Evolutionary conservation across 2,888 invertebrate species (phyloP).

Genomic region (Nomada flava): DNA sequence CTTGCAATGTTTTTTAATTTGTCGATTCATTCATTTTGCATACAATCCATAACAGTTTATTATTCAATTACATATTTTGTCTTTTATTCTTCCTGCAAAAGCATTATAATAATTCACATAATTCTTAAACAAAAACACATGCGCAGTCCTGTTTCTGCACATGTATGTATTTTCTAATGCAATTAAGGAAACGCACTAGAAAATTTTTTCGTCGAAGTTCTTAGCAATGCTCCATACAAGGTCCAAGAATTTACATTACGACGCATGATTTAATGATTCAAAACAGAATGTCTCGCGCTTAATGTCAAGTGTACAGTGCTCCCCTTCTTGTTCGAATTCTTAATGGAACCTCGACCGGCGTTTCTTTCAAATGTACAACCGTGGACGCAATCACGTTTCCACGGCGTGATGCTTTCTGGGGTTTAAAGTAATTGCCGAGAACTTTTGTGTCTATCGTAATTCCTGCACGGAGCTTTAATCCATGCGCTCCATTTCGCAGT

Average conservation of each 20-base stretch:
- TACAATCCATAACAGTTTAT: no score
- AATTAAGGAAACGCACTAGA: neutral
- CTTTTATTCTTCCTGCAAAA: no score
- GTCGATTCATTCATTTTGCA: no score
- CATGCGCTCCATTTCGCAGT: slow-evolving; percentile 24
- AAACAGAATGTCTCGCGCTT: neutral
- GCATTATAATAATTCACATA: no score
- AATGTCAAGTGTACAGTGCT: neutral
- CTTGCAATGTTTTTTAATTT: no score
- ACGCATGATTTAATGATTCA: neutral
- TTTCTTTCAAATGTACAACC: slow-evolving; percentile 7
- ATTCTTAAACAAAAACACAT: neutral
- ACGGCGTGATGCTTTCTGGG: neutral
- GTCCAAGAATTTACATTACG: neutral
- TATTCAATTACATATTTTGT: no score
- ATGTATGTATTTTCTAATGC: neutral
- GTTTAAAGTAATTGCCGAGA: slow-evolving; percentile 31
- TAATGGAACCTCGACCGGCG: slow-evolving; percentile 16
- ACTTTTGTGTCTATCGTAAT: neutral
- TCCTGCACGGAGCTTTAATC: slow-evolving; percentile 12
- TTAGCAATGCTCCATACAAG: neutral
- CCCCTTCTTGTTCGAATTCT: neutral
- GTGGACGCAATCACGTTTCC: slow-evolving; percentile 3
- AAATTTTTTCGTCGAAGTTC: neutral
- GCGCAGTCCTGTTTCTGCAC: neutral